Conservation (phyloP, 2,888 invertebrate species). For the Hyppa rectilinea region DNA sequence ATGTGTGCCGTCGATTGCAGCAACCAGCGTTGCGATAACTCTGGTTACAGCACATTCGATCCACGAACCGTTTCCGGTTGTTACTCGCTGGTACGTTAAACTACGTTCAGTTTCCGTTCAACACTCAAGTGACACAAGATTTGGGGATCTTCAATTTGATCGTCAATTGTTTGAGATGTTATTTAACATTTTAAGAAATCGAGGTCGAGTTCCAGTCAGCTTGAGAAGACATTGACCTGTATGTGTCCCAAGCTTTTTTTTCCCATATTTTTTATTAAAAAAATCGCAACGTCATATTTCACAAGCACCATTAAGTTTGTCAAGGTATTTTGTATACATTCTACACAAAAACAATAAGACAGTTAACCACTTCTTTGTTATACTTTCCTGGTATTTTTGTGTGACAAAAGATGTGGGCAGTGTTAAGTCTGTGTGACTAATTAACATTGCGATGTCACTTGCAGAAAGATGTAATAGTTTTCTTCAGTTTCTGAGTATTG, state of each 20-base stretch:
- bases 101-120: constrained; percentile 45
- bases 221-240: constrained; percentile 46
- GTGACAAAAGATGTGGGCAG: constrained; percentile 42
- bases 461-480: constrained; percentile 23
- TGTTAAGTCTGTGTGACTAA: constrained; percentile 51
- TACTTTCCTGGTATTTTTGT: constrained; percentile 47
- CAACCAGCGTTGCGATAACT: constrained; percentile 73
- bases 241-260: background rate
- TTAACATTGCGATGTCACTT: constrained; percentile 58
- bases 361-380: constrained; percentile 36
- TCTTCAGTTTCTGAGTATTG: constrained; percentile 10
- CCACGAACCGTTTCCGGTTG: constrained; percentile 65
- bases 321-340: constrained; percentile 25
- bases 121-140: constrained; percentile 12
- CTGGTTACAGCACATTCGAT: constrained; percentile 74
- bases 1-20: constrained; percentile 77
- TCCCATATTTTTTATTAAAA: background rate
- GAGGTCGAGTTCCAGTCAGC: constrained; percentile 1
- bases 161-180: constrained; percentile 13
- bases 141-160: constrained; percentile 4
- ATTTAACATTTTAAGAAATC: constrained; percentile 20
- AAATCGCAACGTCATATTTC: constrained; percentile 39
- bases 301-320: constrained; percentile 35
- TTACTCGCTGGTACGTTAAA: constrained; percentile 43
- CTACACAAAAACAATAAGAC: constrained; percentile 52